Evolutionary conservation across 92 coral and sea anemone genomes (phyloP).

Genomic region (Zoanthus sansibaricus): DNA sequence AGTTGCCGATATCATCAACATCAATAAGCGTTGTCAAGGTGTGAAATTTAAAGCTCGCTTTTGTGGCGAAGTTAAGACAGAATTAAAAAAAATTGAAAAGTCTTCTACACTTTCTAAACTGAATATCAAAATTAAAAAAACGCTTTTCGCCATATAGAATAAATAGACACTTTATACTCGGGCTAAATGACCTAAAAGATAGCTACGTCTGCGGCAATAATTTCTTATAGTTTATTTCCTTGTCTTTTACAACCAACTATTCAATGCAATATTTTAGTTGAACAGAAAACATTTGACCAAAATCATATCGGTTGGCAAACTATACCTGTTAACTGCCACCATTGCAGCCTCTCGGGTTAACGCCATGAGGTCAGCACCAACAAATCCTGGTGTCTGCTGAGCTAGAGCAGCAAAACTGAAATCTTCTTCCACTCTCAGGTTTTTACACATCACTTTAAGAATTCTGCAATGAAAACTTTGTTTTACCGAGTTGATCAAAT

Average conservation of each 20-base stretch:
- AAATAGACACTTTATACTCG: no score
- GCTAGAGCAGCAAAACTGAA: constrained; percentile 79
- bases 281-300: background rate
- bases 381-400: constrained; percentile 94
- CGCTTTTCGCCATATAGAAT: no score
- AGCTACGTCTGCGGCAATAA: background rate
- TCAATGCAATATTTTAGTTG: background rate
- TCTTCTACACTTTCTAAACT: no score
- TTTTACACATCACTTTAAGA: constrained; percentile 84
- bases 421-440: constrained; percentile 74
- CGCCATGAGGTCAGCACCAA: constrained; percentile 99
- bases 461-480: constrained; percentile 63
- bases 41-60: no score
- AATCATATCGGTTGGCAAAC: no score
- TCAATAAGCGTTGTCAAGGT: no score
- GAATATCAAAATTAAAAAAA: no score
- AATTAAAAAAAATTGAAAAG: no score
- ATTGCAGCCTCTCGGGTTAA: constrained; percentile 96
- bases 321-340: constrained; percentile 92
- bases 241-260: background rate
- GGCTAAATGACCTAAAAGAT: no score
- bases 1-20: no score
- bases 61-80: no score
- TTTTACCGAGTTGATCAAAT: background rate
- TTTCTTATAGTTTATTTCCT: background rate